These are phyloP conservation scores for Lepidurus couesii DNA, from an alignment of 1,140 invertebrate genomes.

Conservation along the genomic window DNA sequence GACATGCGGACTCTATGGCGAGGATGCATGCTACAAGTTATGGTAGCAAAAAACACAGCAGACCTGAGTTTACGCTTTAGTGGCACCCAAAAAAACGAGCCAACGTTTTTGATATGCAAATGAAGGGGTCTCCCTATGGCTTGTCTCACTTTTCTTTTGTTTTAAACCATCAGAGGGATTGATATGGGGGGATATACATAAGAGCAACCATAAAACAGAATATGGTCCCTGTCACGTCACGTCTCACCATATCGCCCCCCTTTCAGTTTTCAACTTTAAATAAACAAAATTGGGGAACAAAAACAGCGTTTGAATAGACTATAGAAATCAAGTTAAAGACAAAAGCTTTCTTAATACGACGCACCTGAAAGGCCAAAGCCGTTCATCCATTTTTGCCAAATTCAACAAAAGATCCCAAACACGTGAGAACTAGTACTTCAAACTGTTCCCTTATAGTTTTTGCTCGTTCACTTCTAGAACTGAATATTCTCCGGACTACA, in stretches of 20 bases:
- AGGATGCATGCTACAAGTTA: not conserved
- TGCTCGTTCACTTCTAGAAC: not conserved
- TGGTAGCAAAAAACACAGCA: not conserved
- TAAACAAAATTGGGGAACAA: not conserved
- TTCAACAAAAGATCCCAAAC: not conserved
- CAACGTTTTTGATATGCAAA: slow-evolving; percentile 20
- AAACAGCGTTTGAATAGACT: not conserved
- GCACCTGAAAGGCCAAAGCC: not conserved
- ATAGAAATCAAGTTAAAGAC: not conserved
- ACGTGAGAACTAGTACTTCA: not conserved
- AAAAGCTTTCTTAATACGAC: not conserved
- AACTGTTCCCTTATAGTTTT: not conserved
- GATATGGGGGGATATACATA: slow-evolving; percentile 13
- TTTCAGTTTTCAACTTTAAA: not conserved
- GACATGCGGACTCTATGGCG: not conserved
- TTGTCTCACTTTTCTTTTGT: not conserved
- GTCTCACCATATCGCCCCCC: slow-evolving; percentile 11
- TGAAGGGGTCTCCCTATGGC: not conserved
- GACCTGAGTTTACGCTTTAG: slow-evolving; percentile 5
- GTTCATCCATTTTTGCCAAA: not conserved
- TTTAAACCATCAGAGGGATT: slow-evolving; percentile 13
- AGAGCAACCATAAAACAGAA: slow-evolving; percentile 5
- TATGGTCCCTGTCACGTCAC: slow-evolving; percentile 9
- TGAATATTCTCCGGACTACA: too few species aligned
- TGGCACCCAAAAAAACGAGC: not conserved